Evolutionary conservation across 2,888 invertebrate species (phyloP).

Genomic region (Perdita meconis): DNA sequence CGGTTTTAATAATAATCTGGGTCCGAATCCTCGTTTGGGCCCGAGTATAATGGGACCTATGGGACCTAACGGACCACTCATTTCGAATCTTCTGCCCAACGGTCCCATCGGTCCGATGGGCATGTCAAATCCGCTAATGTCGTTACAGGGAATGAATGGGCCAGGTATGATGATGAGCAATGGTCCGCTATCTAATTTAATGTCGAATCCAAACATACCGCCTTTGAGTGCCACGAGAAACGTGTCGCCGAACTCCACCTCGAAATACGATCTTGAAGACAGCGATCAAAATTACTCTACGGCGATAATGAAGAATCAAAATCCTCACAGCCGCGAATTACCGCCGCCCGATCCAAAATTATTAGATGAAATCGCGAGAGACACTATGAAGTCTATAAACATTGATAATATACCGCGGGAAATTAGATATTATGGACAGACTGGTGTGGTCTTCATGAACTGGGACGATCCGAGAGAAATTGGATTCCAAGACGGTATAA

Average conservation of each 20-base stretch:
- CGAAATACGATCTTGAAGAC: conserved; percentile 74
- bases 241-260: conserved; percentile 68
- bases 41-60: conserved; percentile 77
- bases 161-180: conserved; percentile 75
- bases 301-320: conserved; percentile 52
- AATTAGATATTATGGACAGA: conserved; percentile 94
- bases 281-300: conserved; percentile 63
- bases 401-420: conserved; percentile 93
- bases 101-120: conserved; percentile 76
- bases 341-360: conserved; percentile 83
- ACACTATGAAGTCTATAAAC: conserved; percentile 91
- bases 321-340: conserved; percentile 78
- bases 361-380: conserved; percentile 87
- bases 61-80: conserved; percentile 76
- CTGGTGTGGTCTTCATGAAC: conserved; percentile 93
- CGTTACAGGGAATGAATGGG: conserved; percentile 72
- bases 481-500: conserved; percentile 92
- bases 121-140: conserved; percentile 67
- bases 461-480: conserved; percentile 95
- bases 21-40: conserved; percentile 75
- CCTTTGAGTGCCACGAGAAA: conserved; percentile 57
- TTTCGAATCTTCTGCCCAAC: conserved; percentile 72
- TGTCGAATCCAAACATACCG: conserved; percentile 64
- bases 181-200: conserved; percentile 68
- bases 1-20: conserved; percentile 77